A percentile compares a stretch with the other conserved stretches of the same genome.
Conservation (phyloP, 23 tunicate species). For the Styela clava region DNA sequence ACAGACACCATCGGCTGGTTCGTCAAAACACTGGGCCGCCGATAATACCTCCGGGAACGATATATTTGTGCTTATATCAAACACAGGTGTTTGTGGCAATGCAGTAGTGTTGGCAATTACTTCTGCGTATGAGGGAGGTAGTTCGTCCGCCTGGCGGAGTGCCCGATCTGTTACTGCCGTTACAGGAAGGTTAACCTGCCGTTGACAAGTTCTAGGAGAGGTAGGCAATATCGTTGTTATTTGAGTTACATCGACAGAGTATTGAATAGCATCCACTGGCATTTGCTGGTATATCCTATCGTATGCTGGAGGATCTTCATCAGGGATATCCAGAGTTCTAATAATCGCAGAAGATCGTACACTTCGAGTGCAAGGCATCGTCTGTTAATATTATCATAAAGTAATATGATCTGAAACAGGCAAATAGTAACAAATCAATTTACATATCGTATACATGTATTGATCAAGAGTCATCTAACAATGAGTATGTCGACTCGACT, state of each 20-base stretch:
- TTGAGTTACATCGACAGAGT: not conserved
- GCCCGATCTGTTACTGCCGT: not conserved
- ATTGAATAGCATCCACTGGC: not conserved
- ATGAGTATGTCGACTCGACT: no score
- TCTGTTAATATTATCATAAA: no score
- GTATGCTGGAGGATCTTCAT: not conserved
- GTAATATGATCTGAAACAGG: no score
- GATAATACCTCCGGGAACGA: not conserved
- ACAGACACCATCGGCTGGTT: slow-evolving; percentile 42
- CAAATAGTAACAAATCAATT: no score
- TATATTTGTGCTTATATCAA: not conserved
- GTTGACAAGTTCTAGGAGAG: not conserved
- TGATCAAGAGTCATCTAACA: no score
- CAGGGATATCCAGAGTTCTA: not conserved
- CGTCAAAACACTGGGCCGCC: not conserved
- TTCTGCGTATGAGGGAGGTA: slow-evolving; percentile 1
- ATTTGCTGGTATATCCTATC: not conserved
- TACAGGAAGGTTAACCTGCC: not conserved
- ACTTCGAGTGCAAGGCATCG: not conserved
- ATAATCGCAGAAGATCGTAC: not conserved
- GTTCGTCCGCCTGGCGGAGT: not conserved
- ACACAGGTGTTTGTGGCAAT: not conserved
- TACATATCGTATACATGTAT: no score
- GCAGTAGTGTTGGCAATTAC: not conserved
- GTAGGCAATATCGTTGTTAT: not conserved